Conservation (phyloP, 2,797 vertebrate species). For the Chlorospingus flavigularis region DNA sequence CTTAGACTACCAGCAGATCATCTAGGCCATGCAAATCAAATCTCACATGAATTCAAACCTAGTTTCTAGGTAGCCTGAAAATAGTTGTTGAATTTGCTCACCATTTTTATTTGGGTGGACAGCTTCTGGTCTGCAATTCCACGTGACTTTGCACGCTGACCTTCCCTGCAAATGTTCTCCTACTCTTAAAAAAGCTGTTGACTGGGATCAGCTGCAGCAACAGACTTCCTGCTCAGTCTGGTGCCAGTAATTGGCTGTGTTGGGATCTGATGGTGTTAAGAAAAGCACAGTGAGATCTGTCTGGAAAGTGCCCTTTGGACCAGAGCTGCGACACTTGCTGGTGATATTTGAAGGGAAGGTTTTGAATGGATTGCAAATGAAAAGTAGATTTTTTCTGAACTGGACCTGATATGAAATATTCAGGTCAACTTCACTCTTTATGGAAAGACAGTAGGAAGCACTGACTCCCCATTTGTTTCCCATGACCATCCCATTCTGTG, state of each 20-base stretch:
- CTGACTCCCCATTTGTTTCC: not conserved
- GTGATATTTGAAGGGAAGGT: not conserved
- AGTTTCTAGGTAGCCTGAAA: constrained; percentile 1
- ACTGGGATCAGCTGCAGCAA: not conserved
- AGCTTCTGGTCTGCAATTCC: not conserved
- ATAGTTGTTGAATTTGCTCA: not conserved
- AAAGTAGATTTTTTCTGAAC: not conserved
- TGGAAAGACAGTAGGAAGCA: not conserved
- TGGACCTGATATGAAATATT: not conserved
- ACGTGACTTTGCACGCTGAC: not conserved
- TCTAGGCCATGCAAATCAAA: not conserved
- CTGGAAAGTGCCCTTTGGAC: not conserved
- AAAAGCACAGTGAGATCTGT: not conserved
- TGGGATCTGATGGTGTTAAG: not conserved
- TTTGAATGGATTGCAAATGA: not conserved
- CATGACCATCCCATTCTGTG: too few species aligned
- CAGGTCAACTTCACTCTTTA: not conserved
- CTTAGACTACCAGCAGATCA: not conserved
- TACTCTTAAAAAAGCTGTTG: not conserved
- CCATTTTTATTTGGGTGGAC: not conserved
- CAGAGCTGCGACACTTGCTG: not conserved
- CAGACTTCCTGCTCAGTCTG: not conserved
- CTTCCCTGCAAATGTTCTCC: not conserved
- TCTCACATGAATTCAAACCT: not conserved
- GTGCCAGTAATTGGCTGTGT: not conserved